Percentiles rank a stretch among this genome's conserved stretches.
phyloP scores from a whole-genome alignment of 2,888 invertebrate genomes.

The Macrosiphum euphorbiae region DNA sequence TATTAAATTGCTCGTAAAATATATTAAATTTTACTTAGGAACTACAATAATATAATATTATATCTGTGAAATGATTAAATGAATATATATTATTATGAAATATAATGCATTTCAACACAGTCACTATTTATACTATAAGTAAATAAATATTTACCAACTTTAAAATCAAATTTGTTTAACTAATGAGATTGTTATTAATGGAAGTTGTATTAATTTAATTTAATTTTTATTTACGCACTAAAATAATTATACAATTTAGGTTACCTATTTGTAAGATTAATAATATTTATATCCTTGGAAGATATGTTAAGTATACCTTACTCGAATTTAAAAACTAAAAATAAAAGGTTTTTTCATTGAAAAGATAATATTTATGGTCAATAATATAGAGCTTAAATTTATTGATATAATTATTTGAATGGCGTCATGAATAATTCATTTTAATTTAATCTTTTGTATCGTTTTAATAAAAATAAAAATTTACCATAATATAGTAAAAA shows the following conservation, averaged over 20 bases:
- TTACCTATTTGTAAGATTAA: not conserved
- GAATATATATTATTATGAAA: not conserved
- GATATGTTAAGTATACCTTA: not conserved
- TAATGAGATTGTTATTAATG: conserved; percentile 10
- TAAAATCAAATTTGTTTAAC: conserved; percentile 28
- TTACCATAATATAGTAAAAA: not conserved
- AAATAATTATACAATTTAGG: not conserved
- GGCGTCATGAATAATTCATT: not conserved
- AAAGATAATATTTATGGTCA: not conserved
- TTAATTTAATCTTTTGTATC: not conserved
- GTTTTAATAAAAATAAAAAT: not conserved
- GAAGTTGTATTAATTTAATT: not conserved
- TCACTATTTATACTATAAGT: not conserved
- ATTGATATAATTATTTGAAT: not conserved
- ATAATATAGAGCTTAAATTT: not conserved
- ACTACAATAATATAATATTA: not conserved
- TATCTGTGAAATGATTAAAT: not conserved
- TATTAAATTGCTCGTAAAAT: not conserved
- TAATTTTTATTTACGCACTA: not conserved
- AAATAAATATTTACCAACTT: conserved; percentile 29
- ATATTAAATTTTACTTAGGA: not conserved
- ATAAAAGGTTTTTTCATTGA: not conserved
- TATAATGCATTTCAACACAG: not conserved
- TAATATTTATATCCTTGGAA: not conserved
- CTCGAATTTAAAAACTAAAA: not conserved